A percentile compares a stretch with the other conserved stretches of the same genome.
phyloP scores from a whole-genome alignment of 2,113 vertebrate species.

The Zapus hudsonius region DNA sequence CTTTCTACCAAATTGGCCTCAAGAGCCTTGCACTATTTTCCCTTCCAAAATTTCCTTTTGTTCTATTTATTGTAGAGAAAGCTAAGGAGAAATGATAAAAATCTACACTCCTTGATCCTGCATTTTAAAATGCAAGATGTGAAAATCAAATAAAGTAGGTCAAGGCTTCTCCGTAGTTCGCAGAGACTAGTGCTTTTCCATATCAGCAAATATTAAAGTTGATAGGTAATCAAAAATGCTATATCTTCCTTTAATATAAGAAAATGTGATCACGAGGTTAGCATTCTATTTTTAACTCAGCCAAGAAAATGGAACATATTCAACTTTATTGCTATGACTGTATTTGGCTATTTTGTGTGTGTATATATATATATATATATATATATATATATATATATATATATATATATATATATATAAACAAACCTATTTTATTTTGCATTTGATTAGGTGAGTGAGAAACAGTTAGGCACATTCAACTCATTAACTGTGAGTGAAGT shows the following conservation, averaged over 20 bases:
- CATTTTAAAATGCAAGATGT: constrained; percentile 76
- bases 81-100: constrained; percentile 69
- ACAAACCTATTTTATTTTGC: constrained; percentile 53
- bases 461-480: constrained; percentile 68
- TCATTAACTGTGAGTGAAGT: constrained; percentile 72
- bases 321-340: constrained; percentile 47
- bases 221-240: constrained; percentile 74
- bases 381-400: too few relatives aligned
- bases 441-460: constrained; percentile 62
- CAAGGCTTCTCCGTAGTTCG: constrained; percentile 61
- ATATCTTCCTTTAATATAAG: constrained; percentile 62
- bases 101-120: constrained; percentile 65
- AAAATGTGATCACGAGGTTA: constrained; percentile 65
- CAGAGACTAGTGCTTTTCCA: constrained; percentile 51
- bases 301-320: constrained; percentile 51
- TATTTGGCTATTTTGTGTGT: constrained; percentile 45
- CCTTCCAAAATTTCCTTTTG: constrained; percentile 35
- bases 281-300: constrained; percentile 62
- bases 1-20: constrained; percentile 66
- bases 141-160: constrained; percentile 79
- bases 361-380: too few relatives aligned
- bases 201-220: constrained; percentile 75
- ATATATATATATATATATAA: too few relatives aligned
- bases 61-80: constrained; percentile 61
- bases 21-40: constrained; percentile 49